Base-by-base conservation (phyloP, 2,113 vertebrate species). In the Seriola quinqueradiata region DNA sequence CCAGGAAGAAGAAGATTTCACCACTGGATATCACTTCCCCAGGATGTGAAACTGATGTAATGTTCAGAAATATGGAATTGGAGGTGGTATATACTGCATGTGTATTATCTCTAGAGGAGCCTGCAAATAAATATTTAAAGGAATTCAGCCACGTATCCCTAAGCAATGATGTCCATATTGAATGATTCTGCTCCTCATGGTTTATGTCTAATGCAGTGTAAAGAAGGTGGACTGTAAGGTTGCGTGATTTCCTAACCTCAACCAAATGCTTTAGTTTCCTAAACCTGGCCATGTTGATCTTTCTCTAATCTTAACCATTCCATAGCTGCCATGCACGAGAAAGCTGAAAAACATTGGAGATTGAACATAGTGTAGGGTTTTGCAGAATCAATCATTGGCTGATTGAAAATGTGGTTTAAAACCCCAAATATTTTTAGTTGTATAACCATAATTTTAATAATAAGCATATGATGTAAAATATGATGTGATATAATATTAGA, bases 11-110 rank as follows among this genome's bases (percentile, higher is more conserved):
- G 38, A 40, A 23, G 7, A 64, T 52, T 50, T 82, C 14, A 74
- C 17, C 28, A 58, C 28, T 19, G 25, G 23, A 69, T 68, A 55
- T 73, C 69, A 55, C 64, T 73, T 34, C 36, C 60, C 63, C 78
- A 54, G 17, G 55, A 63, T 68, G 50, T 65, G 42, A 54, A 65
- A 84, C 63, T 75, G 61, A 78, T 48, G 60, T 75, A 84, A 84
- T 70, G 54, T 36, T 71, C 19, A 50, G 67, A 74, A 89, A 89
- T 70, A 46, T 28, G 1, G 14, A 42, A n/a, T 34, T 44, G 13
- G 21, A 54, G 12, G 17, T 32, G 16, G 8, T 36, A 34, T 23
- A 77, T 52, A 42, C 8, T 40, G 6, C 11, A 2, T 4, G 40
- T 66, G 34, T 3, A n/a, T 74, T 55, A 70, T 65, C 57, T 60